Percentiles rank a stretch among this genome's conserved stretches.
Conservation (phyloP, 2,113 vertebrate genomes). For the Podilymbus podiceps region DNA sequence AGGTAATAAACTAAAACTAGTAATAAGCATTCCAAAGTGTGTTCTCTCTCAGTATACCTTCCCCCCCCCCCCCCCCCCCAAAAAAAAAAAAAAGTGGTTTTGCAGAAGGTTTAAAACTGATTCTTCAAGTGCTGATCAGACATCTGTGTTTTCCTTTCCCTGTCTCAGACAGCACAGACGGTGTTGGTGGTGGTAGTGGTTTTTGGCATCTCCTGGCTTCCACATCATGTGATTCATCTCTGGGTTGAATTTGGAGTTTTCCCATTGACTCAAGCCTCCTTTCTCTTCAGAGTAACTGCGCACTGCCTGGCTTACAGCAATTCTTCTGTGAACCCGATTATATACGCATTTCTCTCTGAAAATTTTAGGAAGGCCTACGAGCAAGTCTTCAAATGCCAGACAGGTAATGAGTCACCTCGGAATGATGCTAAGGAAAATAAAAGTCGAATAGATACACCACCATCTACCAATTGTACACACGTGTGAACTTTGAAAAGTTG, state of each 20-base stretch:
- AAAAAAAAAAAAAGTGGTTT: not conserved
- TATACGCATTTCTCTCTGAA: slow-evolving; percentile 95
- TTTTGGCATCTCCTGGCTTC: slow-evolving; percentile 96
- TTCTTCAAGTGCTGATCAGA: slow-evolving; percentile 21
- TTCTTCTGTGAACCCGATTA: slow-evolving; percentile 96
- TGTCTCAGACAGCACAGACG: slow-evolving; percentile 90
- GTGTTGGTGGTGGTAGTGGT: slow-evolving; percentile 96
- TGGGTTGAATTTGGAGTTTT: slow-evolving; percentile 96
- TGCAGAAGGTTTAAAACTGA: not conserved
- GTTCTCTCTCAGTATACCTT: not conserved
- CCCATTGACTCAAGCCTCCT: slow-evolving; percentile 93
- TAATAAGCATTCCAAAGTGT: not conserved
- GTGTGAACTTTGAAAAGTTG: slow-evolving; percentile 75
- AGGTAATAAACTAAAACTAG: not conserved
- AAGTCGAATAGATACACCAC: slow-evolving; percentile 84
- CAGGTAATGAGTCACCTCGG: slow-evolving; percentile 65
- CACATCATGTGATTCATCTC: slow-evolving; percentile 90
- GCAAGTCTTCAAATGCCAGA: slow-evolving; percentile 91
- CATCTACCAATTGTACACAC: slow-evolving; percentile 91
- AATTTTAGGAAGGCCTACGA: slow-evolving; percentile 97
- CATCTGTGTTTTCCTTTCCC: slow-evolving; percentile 43
- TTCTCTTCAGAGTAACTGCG: slow-evolving; percentile 86
- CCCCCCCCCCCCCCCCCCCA: accelerated
- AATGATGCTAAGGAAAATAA: slow-evolving; percentile 81
- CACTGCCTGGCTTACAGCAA: slow-evolving; percentile 98